Conservation (phyloP, 2,113 vertebrate species). For the Cettia cetti region DNA sequence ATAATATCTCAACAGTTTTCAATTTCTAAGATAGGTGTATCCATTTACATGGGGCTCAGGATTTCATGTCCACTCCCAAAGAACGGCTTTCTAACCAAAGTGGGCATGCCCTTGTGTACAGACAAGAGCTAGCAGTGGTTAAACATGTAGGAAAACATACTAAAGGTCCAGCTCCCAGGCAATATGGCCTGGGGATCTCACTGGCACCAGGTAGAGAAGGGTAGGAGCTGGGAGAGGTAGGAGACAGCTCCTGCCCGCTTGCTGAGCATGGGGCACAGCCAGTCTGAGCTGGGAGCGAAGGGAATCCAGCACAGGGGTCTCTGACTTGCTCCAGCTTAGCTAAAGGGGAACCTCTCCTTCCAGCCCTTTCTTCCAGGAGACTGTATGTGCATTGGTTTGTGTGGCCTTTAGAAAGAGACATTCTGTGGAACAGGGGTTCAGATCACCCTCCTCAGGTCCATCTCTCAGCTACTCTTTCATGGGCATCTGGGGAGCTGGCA, state of each 20-base stretch:
- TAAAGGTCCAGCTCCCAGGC: background rate
- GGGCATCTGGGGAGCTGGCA: background rate
- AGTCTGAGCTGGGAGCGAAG: background rate
- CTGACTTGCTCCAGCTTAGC: accelerated
- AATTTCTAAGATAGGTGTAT: background rate
- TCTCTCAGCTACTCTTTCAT: accelerated
- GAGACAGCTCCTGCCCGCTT: background rate
- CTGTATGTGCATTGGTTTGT: accelerated
- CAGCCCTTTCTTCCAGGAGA: background rate
- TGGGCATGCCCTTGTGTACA: background rate
- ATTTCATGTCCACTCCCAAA: accelerated
- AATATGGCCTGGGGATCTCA: background rate
- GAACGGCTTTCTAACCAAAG: background rate
- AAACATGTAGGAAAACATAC: background rate
- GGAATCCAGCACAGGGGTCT: background rate
- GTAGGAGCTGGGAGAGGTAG: accelerated
- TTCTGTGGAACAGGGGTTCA: too few species aligned
- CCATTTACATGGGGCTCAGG: background rate
- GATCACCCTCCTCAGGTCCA: background rate
- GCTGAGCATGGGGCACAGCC: background rate
- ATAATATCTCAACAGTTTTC: background rate
- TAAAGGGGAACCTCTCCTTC: background rate
- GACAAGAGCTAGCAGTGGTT: background rate
- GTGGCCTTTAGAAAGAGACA: accelerated
- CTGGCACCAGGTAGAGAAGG: background rate